Percentiles rank a stretch among this genome's conserved stretches.
phyloP scores from a whole-genome alignment of 2,888 invertebrate species.

The Limnephilus rhombicus region DNA sequence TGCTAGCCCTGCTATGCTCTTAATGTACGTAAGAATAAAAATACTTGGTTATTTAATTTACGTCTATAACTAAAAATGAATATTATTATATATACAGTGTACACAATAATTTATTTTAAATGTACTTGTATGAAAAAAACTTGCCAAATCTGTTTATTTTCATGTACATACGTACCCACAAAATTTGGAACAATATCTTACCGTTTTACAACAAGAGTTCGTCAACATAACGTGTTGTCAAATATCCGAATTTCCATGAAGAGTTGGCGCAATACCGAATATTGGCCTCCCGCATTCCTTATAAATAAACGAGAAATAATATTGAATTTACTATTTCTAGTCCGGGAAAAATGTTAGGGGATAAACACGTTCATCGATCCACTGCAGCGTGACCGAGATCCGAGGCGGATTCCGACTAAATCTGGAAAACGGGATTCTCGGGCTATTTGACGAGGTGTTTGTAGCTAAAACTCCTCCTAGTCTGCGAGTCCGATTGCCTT shows the following conservation, averaged over 20 bases:
- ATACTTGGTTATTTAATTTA: no score
- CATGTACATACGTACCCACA: neutral
- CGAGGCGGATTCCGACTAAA: conserved; percentile 5
- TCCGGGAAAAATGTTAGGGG: neutral
- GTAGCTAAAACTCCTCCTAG: no score
- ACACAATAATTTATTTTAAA: no score
- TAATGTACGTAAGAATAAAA: no score
- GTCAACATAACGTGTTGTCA: neutral
- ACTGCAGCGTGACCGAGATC: neutral
- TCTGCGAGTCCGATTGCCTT: neutral
- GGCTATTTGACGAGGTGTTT: neutral
- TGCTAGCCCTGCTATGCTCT: no score
- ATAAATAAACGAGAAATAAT: no score
- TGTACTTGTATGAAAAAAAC: no score
- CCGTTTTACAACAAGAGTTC: neutral
- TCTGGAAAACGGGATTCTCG: conserved; percentile 15
- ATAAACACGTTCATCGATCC: neutral
- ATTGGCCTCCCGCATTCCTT: neutral
- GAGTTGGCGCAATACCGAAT: neutral
- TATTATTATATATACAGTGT: no score
- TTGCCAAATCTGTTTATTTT: no score
- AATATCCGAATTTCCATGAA: neutral
- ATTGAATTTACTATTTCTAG: no score
- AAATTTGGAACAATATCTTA: neutral
- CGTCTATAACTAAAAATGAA: no score